phyloP scores from a whole-genome alignment of 2,113 vertebrate genomes.

The Himantopus leucocephalus region DNA sequence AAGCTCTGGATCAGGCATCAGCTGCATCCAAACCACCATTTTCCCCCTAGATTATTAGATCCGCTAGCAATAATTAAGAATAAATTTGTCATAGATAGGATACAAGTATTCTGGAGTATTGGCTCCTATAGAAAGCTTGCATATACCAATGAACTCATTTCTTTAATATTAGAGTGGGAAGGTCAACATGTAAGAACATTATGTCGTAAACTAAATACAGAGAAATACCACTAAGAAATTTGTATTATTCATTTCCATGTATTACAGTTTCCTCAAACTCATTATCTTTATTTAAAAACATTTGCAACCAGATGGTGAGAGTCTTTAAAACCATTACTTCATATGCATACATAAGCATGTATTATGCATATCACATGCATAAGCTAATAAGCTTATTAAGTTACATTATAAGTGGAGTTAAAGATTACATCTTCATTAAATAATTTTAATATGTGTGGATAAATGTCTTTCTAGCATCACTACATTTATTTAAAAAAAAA shows the following conservation, averaged over 20 bases:
- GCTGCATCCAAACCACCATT: background rate
- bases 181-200: background rate
- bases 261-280: background rate
- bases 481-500: background rate
- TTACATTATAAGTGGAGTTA: background rate
- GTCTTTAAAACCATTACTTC: background rate
- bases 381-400: background rate
- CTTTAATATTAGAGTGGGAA: background rate
- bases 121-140: background rate
- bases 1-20: background rate
- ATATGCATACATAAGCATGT: background rate
- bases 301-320: background rate
- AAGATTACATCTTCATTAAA: background rate
- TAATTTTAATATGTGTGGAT: background rate
- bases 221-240: background rate
- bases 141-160: background rate
- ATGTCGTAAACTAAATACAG: background rate
- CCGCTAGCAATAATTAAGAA: background rate
- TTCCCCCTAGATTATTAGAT: accelerated
- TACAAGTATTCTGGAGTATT: background rate
- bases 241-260: background rate
- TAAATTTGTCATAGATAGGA: background rate
- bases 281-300: background rate
- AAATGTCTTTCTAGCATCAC: background rate
- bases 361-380: background rate